Evolutionary conservation across 2,888 invertebrate genomes (phyloP).

Genomic region (Apodemia mormo): DNA sequence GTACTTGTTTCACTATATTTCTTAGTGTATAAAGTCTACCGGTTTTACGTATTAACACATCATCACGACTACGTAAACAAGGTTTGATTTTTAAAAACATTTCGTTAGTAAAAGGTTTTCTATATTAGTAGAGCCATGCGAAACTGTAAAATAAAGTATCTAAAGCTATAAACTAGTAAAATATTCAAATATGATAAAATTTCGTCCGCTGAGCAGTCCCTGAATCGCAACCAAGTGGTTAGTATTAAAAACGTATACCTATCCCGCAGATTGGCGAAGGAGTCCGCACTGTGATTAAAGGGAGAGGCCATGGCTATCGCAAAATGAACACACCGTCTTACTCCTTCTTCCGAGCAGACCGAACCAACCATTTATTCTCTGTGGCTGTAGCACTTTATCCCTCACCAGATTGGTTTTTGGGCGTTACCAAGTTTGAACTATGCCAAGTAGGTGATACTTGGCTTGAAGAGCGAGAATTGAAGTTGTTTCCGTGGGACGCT

Average conservation of each 20-base stretch:
- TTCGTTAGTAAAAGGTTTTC: too few relatives aligned
- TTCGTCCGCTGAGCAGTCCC: too few relatives aligned
- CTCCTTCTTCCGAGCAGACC: slow-evolving; percentile 63
- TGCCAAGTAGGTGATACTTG: slow-evolving; percentile 94
- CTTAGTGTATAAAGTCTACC: too few relatives aligned
- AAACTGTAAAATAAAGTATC: too few relatives aligned
- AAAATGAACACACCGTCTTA: slow-evolving; percentile 66
- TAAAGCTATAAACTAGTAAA: too few relatives aligned
- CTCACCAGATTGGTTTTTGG: slow-evolving; percentile 98
- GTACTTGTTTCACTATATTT: too few relatives aligned
- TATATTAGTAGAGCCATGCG: too few relatives aligned
- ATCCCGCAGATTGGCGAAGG: slow-evolving; percentile 60
- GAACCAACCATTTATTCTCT: slow-evolving; percentile 60
- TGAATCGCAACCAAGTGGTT: too few relatives aligned
- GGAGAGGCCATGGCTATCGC: slow-evolving; percentile 67
- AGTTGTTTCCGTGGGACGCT: slow-evolving; percentile 97
- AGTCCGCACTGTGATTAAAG: slow-evolving; percentile 67
- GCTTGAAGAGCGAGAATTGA: slow-evolving; percentile 90
- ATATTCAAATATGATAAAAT: too few relatives aligned
- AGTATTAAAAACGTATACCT: background rate
- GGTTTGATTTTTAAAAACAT: too few relatives aligned
- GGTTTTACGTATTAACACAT: too few relatives aligned
- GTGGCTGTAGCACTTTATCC: slow-evolving; percentile 60
- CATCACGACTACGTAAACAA: too few relatives aligned
- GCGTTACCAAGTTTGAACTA: slow-evolving; percentile 93